Evolutionary conservation across 2,888 invertebrate genomes (phyloP).

Genomic region (Theretra japonica): DNA sequence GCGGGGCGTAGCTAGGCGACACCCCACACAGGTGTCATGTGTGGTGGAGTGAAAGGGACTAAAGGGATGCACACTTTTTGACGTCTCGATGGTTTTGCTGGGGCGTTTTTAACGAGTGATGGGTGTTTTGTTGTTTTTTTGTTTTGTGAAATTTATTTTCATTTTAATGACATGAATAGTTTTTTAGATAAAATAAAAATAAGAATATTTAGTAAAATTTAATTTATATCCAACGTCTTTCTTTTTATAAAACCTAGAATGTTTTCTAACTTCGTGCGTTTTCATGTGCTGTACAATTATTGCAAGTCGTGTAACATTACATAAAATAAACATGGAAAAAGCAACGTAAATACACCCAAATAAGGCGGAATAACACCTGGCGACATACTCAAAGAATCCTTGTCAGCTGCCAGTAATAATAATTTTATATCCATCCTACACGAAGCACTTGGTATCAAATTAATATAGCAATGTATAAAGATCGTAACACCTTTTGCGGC

Average conservation of each 20-base stretch:
- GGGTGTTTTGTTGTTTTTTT: background rate
- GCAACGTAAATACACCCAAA: too few species aligned
- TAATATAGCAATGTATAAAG: slow-evolving; percentile 36
- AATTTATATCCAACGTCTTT: too few species aligned
- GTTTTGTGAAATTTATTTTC: too few species aligned
- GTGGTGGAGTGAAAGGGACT: slow-evolving; percentile 31
- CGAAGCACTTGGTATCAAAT: background rate
- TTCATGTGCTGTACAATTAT: too few species aligned
- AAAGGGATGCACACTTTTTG: background rate
- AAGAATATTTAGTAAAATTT: too few species aligned
- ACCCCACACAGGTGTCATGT: slow-evolving; percentile 50
- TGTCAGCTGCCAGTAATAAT: slow-evolving; percentile 33
- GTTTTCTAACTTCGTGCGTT: too few species aligned
- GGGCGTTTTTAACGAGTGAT: background rate
- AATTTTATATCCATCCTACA: slow-evolving; percentile 43
- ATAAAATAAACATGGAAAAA: too few species aligned
- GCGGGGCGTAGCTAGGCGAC: slow-evolving; percentile 71
- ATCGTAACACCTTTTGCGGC: slow-evolving; percentile 14
- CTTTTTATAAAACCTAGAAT: too few species aligned
- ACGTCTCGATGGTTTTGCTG: background rate
- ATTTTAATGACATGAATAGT: too few species aligned
- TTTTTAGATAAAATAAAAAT: too few species aligned
- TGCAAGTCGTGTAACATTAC: too few species aligned
- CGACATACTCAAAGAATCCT: background rate
- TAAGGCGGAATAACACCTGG: background rate